Percentiles rank a stretch among this genome's conserved stretches.
These are phyloP conservation scores for Tortrix viridana DNA, from an alignment of 2,888 invertebrate species.

Conservation along the genomic window DNA sequence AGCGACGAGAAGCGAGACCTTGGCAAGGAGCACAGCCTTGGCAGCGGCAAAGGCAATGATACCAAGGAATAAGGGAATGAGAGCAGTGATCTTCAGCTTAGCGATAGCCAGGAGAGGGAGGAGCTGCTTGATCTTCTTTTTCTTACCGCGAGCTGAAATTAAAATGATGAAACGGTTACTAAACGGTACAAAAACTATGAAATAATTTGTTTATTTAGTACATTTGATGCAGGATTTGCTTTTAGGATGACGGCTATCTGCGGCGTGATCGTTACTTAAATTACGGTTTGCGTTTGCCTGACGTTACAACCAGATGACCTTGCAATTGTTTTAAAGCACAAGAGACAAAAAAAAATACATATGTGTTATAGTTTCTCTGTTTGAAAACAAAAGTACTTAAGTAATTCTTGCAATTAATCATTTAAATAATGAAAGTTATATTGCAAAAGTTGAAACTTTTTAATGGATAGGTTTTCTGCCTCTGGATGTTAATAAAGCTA, in stretches of 20 bases:
- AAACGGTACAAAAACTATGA: background rate
- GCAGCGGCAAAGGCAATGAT: conserved; percentile 91
- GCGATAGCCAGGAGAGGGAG: conserved; percentile 89
- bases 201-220: background rate
- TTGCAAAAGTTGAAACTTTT: too few species aligned
- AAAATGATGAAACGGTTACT: conserved; percentile 14
- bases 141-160: conserved; percentile 89
- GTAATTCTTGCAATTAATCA: too few species aligned
- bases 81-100: conserved; percentile 90
- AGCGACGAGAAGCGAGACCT: conserved; percentile 91
- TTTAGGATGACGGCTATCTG: background rate
- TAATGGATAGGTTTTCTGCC: too few species aligned
- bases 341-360: too few species aligned
- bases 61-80: conserved; percentile 90
- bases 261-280: conserved; percentile 14
- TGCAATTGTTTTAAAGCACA: too few species aligned
- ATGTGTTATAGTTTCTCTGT: too few species aligned
- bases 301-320: background rate
- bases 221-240: conserved; percentile 8
- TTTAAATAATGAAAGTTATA: too few species aligned
- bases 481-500: too few species aligned
- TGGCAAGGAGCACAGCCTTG: conserved; percentile 93
- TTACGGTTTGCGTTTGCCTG: background rate
- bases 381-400: too few species aligned
- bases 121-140: conserved; percentile 90